phyloP scores from a whole-genome alignment of 1,140 invertebrate species.

The Aradophagus sp. region DNA sequence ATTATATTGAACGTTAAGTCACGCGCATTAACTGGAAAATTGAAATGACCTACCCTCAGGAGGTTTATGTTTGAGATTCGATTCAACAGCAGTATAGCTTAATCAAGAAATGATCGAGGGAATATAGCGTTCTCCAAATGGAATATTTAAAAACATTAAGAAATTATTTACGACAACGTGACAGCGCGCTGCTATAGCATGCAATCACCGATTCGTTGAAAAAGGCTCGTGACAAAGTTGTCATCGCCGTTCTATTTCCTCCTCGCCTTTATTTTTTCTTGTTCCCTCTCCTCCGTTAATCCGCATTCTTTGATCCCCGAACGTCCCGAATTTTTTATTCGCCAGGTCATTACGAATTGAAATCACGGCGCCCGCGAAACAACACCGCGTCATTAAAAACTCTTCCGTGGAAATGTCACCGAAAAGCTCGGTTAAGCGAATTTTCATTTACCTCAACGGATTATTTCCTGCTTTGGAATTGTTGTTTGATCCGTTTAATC shows the following conservation, averaged over 20 bases:
- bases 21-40: constrained; percentile 59
- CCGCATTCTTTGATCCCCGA: too few species aligned
- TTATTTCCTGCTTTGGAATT: constrained; percentile 54
- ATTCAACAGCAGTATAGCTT: constrained; percentile 50
- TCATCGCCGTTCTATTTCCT: too few species aligned
- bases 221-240: too few species aligned
- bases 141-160: constrained; percentile 48
- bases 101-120: constrained; percentile 50
- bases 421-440: constrained; percentile 42
- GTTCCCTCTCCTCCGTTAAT: too few species aligned
- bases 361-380: constrained; percentile 28
- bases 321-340: too few species aligned
- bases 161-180: too few species aligned
- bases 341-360: constrained; percentile 31
- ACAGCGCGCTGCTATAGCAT: too few species aligned
- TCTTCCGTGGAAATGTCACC: constrained; percentile 43
- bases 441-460: constrained; percentile 57
- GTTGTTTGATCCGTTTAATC: constrained; percentile 57
- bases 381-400: constrained; percentile 51
- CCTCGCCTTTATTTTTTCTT: too few species aligned
- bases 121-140: constrained; percentile 31
- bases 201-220: too few species aligned
- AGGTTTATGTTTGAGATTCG: constrained; percentile 57
- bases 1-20: constrained; percentile 55
- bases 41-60: constrained; percentile 61